These are phyloP conservation scores for Tetragonula clypearis DNA, from an alignment of 1,140 invertebrate species.

Conservation along the genomic window DNA sequence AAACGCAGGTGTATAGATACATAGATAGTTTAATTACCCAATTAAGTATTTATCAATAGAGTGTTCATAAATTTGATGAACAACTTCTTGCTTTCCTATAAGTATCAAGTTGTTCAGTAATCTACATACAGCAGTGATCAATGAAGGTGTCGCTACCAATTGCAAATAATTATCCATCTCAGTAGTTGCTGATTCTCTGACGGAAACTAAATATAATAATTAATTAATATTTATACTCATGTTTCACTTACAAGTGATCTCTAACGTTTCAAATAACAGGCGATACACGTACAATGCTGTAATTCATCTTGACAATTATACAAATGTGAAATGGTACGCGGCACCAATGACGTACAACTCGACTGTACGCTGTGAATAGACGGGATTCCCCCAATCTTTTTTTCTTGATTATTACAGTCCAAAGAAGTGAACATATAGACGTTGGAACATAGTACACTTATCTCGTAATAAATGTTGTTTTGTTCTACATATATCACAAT, in stretches of 20 bases:
- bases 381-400: slow-evolving; percentile 41
- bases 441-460: slow-evolving; percentile 73
- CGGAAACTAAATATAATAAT: slow-evolving; percentile 55
- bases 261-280: neutral
- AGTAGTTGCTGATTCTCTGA: slow-evolving; percentile 60
- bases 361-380: slow-evolving; percentile 57
- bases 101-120: slow-evolving; percentile 80
- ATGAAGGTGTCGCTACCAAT: slow-evolving; percentile 78
- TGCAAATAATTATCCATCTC: slow-evolving; percentile 64
- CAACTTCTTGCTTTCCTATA: slow-evolving; percentile 74
- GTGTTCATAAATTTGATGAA: slow-evolving; percentile 74
- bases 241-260: neutral
- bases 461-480: slow-evolving; percentile 74
- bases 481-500: slow-evolving; percentile 74
- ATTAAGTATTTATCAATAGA: slow-evolving; percentile 76
- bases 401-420: slow-evolving; percentile 60
- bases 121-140: slow-evolving; percentile 77
- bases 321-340: slow-evolving; percentile 70
- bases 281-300: slow-evolving; percentile 63
- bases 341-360: slow-evolving; percentile 62
- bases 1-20: neutral
- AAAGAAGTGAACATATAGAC: slow-evolving; percentile 68
- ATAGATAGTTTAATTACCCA: slow-evolving; percentile 57
- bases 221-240: neutral
- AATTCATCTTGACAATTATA: slow-evolving; percentile 74